Percentiles rank a stretch among this genome's conserved stretches.
Conservation (phyloP, 2,888 invertebrate genomes). For the Chymomyza fuscimana region DNA sequence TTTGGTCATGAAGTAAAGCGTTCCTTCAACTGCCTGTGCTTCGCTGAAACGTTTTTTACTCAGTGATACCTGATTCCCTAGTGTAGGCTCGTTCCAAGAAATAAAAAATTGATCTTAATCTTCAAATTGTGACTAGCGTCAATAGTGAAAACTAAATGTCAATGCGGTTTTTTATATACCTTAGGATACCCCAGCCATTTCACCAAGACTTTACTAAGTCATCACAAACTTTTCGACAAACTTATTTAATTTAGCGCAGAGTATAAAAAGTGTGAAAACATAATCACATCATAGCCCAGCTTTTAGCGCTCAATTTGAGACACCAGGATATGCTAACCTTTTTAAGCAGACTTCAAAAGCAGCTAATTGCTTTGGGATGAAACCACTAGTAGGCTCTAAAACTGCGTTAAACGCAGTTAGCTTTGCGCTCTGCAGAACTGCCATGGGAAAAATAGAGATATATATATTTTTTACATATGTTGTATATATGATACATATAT, state of each 20-base stretch:
- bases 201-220: constrained; percentile 48
- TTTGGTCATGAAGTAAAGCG: no score
- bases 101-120: no score
- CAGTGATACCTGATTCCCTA: no score
- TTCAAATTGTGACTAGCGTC: no score
- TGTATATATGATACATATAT: no score
- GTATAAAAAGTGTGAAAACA: constrained; percentile 18
- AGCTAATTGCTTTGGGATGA: constrained; percentile 9
- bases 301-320: constrained; percentile 6
- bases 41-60: no score
- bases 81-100: no score
- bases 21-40: no score
- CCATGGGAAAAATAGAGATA: not conserved
- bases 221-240: constrained; percentile 75
- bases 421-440: not conserved
- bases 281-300: not conserved
- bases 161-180: not conserved
- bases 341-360: constrained; percentile 40
- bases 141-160: not conserved
- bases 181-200: no score
- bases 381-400: not conserved
- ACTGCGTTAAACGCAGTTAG: not conserved
- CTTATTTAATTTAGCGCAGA: constrained; percentile 44
- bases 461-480: not conserved
- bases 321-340: constrained; percentile 19